phyloP scores from a whole-genome alignment of 2,113 vertebrate species.

The Pteruthius melanotis region DNA sequence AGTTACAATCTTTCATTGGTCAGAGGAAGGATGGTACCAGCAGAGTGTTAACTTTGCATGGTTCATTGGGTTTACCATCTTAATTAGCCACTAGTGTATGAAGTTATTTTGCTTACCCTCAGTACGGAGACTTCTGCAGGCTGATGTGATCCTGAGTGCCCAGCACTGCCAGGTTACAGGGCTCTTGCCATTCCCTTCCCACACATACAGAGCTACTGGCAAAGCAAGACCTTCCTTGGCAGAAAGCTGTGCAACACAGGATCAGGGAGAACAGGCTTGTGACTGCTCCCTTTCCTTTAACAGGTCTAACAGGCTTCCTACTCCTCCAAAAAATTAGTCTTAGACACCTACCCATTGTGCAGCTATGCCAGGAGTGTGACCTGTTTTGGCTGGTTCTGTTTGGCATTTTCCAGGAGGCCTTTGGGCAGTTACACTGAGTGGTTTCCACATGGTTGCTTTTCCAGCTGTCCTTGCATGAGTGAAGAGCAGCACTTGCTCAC shows the following conservation, averaged over 20 bases:
- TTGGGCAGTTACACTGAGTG: background rate
- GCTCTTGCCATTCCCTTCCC: background rate
- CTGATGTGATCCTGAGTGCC: background rate
- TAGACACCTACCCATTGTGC: background rate
- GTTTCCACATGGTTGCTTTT: background rate
- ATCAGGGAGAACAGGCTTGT: background rate
- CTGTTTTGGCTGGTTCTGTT: background rate
- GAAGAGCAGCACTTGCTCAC: background rate
- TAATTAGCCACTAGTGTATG: background rate
- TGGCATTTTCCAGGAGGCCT: background rate
- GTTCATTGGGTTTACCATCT: background rate
- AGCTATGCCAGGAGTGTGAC: background rate
- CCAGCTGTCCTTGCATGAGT: rapidly evolving
- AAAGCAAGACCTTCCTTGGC: background rate
- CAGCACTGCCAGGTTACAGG: background rate
- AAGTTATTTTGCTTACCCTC: background rate
- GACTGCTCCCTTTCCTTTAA: background rate
- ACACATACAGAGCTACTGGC: rapidly evolving
- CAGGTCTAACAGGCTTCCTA: background rate
- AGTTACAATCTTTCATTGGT: background rate
- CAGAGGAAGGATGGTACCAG: background rate
- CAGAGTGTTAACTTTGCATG: background rate
- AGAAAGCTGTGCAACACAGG: background rate
- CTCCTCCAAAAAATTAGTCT: background rate
- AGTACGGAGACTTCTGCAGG: background rate